Percentiles rank a stretch among this genome's conserved stretches.
Conservation (phyloP, 2,113 vertebrate species). For the Myrmecophaga tridactyla region DNA sequence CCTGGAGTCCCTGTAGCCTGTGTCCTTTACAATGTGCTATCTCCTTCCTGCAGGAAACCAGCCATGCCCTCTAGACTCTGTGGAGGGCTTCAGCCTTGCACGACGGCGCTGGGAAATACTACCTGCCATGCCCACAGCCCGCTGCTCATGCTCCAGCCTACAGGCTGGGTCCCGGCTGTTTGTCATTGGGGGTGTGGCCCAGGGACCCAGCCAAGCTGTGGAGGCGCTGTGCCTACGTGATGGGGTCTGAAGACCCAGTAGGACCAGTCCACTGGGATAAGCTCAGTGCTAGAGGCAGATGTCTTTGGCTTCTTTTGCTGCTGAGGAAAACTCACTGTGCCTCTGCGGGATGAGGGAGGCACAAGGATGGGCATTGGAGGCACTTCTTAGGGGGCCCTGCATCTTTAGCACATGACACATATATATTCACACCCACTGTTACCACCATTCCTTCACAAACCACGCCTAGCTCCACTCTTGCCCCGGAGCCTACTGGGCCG, state of each 20-base stretch:
- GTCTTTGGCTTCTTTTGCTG: conserved; percentile 47
- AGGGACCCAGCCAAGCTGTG: conserved; percentile 94
- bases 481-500: conserved; percentile 36
- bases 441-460: conserved; percentile 14
- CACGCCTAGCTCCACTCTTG: conserved; percentile 40
- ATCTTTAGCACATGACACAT: conserved; percentile 30
- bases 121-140: conserved; percentile 91
- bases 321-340: conserved; percentile 14
- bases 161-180: conserved; percentile 88
- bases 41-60: conserved; percentile 90
- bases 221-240: conserved; percentile 93
- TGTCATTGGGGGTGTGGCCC: conserved; percentile 93
- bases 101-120: conserved; percentile 93
- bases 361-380: not conserved
- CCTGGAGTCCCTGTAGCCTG: not conserved
- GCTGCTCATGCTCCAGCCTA: conserved; percentile 93
- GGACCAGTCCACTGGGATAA: conserved; percentile 18
- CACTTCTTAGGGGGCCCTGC: not conserved
- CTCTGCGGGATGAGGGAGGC: conserved; percentile 53
- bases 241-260: conserved; percentile 84
- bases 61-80: conserved; percentile 90
- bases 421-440: not conserved
- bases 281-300: conserved; percentile 75
- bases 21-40: not conserved
- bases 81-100: conserved; percentile 92